phyloP scores from a whole-genome alignment of 2,113 vertebrate genomes.

The Hippotragus niger region DNA sequence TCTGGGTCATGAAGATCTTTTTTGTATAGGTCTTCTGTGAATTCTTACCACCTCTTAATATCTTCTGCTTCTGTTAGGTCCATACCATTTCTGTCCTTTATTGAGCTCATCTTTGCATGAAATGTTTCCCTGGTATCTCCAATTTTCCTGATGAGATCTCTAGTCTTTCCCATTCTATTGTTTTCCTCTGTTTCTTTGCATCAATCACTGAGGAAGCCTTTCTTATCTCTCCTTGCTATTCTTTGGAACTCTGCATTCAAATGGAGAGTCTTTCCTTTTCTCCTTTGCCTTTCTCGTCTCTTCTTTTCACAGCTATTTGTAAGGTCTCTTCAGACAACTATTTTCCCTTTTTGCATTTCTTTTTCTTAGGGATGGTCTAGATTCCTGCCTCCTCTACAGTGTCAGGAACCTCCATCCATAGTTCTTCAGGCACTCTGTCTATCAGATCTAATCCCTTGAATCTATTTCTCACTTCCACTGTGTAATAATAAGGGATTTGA shows the following conservation, averaged over 20 bases:
- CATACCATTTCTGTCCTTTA: neutral
- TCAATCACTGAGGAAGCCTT: neutral
- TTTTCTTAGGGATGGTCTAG: neutral
- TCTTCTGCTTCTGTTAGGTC: neutral
- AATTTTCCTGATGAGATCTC: neutral
- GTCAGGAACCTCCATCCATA: rapidly evolving
- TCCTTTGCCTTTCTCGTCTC: neutral
- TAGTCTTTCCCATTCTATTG: neutral
- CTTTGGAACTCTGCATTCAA: neutral
- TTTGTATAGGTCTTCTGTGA: neutral
- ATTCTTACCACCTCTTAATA: neutral
- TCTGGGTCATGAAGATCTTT: neutral
- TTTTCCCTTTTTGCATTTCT: neutral
- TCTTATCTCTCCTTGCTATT: neutral
- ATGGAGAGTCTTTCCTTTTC: neutral
- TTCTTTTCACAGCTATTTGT: neutral
- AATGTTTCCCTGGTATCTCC: neutral
- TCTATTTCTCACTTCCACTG: neutral
- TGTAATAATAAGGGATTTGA: neutral
- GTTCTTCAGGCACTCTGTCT: neutral
- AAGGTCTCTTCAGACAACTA: neutral
- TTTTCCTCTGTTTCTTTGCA: neutral
- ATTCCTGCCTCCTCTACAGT: neutral
- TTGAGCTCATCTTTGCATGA: neutral
- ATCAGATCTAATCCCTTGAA: neutral